Conservation (phyloP, 1,140 invertebrate species). For the Tetragonula clypearis region DNA sequence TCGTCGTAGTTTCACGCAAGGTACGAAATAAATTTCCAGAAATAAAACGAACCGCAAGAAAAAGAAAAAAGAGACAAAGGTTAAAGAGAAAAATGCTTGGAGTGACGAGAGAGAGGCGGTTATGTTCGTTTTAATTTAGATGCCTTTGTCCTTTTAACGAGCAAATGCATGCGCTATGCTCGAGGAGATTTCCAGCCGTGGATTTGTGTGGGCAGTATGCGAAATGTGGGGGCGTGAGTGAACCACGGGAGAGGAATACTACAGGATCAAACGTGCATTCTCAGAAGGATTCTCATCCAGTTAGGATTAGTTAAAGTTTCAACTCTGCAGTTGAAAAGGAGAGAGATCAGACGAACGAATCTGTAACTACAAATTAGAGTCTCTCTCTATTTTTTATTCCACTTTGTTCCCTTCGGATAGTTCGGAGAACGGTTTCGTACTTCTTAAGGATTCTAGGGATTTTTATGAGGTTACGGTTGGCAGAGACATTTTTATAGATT, state of each 20-base stretch:
- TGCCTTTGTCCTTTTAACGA: not conserved
- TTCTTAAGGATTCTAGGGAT: not conserved
- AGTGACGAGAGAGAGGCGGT: not conserved
- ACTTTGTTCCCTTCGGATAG: not conserved
- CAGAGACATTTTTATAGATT: too few species aligned
- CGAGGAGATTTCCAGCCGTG: not conserved
- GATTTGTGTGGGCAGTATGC: not conserved
- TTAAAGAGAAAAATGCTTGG: not conserved
- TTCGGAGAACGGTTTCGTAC: not conserved
- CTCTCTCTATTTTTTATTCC: too few species aligned
- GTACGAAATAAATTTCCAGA: not conserved
- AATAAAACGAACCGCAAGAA: not conserved
- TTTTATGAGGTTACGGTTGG: too few species aligned
- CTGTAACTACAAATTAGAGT: too few species aligned
- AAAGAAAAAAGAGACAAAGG: not conserved
- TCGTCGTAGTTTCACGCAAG: not conserved
- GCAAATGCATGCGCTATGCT: not conserved
- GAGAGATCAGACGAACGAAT: too few species aligned
- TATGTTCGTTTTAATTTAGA: not conserved
- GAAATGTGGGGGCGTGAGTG: constrained; percentile 4
- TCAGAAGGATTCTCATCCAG: not conserved
- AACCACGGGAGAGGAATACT: constrained; percentile 25
- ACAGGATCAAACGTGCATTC: constrained; percentile 12
- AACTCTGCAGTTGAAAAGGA: not conserved
- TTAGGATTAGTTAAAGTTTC: not conserved